phyloP scores from a whole-genome alignment of 23 tunicate genomes.

The Trididemnum miniatum region DNA sequence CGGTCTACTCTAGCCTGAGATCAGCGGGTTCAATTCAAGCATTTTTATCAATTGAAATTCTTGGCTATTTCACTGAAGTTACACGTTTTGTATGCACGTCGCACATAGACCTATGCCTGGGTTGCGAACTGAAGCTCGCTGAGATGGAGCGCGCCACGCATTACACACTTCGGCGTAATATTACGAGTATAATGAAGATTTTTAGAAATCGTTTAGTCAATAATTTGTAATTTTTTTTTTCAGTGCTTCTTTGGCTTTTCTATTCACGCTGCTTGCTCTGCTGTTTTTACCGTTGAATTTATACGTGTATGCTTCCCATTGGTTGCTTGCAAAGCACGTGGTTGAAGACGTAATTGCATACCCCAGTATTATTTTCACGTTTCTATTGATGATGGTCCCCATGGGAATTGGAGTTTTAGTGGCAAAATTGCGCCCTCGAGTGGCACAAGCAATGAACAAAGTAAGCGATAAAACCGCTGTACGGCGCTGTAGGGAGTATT shows the following conservation, averaged over 20 bases:
- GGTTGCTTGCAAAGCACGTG: conserved; percentile 8
- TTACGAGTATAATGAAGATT: too few relatives aligned
- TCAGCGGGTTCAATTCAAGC: too few relatives aligned
- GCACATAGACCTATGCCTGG: neutral
- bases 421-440: conserved; percentile 21
- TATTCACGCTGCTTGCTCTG: conserved; percentile 41
- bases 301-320: conserved; percentile 54
- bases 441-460: neutral
- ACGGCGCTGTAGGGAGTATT: too few relatives aligned
- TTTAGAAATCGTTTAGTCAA: too few relatives aligned
- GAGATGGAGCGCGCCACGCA: too few relatives aligned
- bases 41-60: too few relatives aligned
- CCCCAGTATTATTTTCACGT: conserved; percentile 26
- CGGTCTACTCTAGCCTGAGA: too few relatives aligned
- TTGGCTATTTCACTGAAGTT: too few relatives aligned
- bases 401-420: conserved; percentile 24
- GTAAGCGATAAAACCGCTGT: too few relatives aligned
- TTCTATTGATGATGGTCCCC: conserved; percentile 44
- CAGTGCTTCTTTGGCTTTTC: neutral
- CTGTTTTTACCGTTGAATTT: conserved; percentile 45
- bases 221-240: neutral
- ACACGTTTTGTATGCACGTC: neutral
- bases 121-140: too few relatives aligned
- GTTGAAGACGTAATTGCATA: conserved; percentile 45
- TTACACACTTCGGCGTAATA: too few relatives aligned